A percentile compares a stretch with the other conserved stretches of the same genome.
phyloP scores from a whole-genome alignment of 2,888 invertebrate genomes.

The Laothoe populi region DNA sequence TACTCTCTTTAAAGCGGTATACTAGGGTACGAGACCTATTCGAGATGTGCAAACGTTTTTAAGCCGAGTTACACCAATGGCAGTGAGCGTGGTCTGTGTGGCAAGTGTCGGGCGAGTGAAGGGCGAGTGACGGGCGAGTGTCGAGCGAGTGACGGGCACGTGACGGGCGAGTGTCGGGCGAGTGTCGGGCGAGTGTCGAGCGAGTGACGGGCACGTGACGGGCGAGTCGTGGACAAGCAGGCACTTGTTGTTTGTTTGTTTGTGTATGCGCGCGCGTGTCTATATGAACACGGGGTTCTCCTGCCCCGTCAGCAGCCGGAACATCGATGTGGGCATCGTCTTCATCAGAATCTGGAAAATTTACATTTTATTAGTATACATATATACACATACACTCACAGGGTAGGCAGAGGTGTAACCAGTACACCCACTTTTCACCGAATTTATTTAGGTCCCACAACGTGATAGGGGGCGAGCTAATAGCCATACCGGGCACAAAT shows the following conservation, averaged over 20 bases:
- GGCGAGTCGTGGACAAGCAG: conserved; percentile 64
- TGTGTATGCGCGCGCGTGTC: conserved; percentile 64
- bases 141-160: conserved; percentile 25
- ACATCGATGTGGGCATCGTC: conserved; percentile 99
- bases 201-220: conserved; percentile 26
- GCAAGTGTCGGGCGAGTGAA: conserved; percentile 28
- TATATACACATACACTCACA: too few species aligned
- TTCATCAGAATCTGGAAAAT: conserved; percentile 97
- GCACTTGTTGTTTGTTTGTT: too few species aligned
- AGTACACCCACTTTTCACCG: too few species aligned
- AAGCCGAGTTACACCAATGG: conserved; percentile 16
- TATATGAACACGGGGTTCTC: conserved; percentile 99
- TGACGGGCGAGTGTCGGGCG: conserved; percentile 21
- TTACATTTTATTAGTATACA: too few species aligned
- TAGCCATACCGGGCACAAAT: too few species aligned
- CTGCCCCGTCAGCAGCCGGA: conserved; percentile 98
- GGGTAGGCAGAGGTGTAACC: too few species aligned
- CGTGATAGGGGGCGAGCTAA: too few species aligned
- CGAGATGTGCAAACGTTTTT: neutral
- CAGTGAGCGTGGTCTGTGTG: neutral
- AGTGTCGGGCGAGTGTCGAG: conserved; percentile 33
- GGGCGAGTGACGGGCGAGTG: conserved; percentile 27
- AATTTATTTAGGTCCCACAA: too few species aligned
- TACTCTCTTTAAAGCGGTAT: neutral
- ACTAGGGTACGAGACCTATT: too few species aligned